These are phyloP conservation scores for Danio choprae DNA, from an alignment of 2,797 vertebrate species.

Conservation along the genomic window DNA sequence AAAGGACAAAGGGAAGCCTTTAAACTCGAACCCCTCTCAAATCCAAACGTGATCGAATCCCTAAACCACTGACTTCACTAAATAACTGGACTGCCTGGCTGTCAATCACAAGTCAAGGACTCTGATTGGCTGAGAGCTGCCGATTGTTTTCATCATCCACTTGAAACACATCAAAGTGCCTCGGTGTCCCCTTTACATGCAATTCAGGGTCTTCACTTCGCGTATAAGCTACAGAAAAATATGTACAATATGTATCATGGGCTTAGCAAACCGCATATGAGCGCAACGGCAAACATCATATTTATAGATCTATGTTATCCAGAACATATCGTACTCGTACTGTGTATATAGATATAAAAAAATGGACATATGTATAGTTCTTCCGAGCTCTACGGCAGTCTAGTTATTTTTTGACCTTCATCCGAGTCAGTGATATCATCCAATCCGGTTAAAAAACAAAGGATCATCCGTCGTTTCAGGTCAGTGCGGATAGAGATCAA, in stretches of 20 bases:
- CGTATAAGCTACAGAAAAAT: constrained; percentile 73
- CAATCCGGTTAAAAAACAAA: constrained; percentile 59
- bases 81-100: constrained; percentile 85
- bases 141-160: constrained; percentile 39
- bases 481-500: constrained; percentile 23
- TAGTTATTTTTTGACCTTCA: constrained; percentile 82
- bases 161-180: constrained; percentile 74
- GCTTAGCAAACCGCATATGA: constrained; percentile 71
- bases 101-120: constrained; percentile 79
- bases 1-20: constrained; percentile 74
- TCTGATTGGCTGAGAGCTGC: constrained; percentile 66
- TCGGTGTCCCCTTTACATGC: constrained; percentile 78
- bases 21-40: constrained; percentile 39
- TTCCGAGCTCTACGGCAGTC: constrained; percentile 79
- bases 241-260: constrained; percentile 67
- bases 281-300: constrained; percentile 78
- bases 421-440: constrained; percentile 68
- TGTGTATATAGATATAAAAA: constrained; percentile 59
- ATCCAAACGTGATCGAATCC: background rate
- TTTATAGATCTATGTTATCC: constrained; percentile 79
- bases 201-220: constrained; percentile 79
- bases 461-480: constrained; percentile 39
- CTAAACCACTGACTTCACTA: constrained; percentile 74
- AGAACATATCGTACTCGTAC: constrained; percentile 60
- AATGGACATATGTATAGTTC: constrained; percentile 69